phyloP scores from a whole-genome alignment of 1,140 invertebrate species.

The Agrilus planipennis region DNA sequence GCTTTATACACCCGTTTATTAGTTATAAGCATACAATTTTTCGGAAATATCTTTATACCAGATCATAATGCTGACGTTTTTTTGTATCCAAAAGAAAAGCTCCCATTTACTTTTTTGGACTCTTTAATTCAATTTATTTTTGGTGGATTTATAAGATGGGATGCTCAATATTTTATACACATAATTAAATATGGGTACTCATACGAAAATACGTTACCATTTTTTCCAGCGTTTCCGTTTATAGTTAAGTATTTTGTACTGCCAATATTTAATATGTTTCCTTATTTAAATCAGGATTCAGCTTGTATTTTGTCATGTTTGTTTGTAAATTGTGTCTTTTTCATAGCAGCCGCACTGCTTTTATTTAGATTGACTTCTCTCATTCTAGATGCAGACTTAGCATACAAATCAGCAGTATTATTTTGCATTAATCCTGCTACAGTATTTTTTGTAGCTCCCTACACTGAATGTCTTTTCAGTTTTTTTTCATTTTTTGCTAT shows the following conservation, averaged over 20 bases:
- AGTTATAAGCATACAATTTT: constrained; percentile 48
- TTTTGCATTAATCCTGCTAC: constrained; percentile 90
- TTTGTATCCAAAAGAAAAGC: constrained; percentile 41
- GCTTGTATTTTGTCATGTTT: constrained; percentile 54
- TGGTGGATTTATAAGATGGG: constrained; percentile 78
- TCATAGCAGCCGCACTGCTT: constrained; percentile 58
- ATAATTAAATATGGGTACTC: constrained; percentile 87
- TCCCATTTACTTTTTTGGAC: constrained; percentile 43
- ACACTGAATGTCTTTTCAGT: constrained; percentile 82
- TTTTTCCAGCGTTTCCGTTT: constrained; percentile 81
- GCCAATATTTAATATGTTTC: constrained; percentile 22
- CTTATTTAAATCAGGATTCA: constrained; percentile 44
- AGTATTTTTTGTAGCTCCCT: constrained; percentile 86
- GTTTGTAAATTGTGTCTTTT: constrained; percentile 61
- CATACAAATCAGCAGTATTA: constrained; percentile 64
- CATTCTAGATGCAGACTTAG: constrained; percentile 54
- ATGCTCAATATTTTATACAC: constrained; percentile 88
- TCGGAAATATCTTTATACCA: constrained; percentile 58
- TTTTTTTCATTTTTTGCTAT: constrained; percentile 70
- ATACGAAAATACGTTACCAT: constrained; percentile 83
- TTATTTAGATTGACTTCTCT: constrained; percentile 56
- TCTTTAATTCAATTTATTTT: constrained; percentile 46
- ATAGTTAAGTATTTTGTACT: constrained; percentile 38
- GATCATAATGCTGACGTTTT: constrained; percentile 74
- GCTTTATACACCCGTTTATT: constrained; percentile 15